These are phyloP conservation scores for Lithobates pipiens DNA, from an alignment of 2,797 vertebrate species.

Conservation along the genomic window DNA sequence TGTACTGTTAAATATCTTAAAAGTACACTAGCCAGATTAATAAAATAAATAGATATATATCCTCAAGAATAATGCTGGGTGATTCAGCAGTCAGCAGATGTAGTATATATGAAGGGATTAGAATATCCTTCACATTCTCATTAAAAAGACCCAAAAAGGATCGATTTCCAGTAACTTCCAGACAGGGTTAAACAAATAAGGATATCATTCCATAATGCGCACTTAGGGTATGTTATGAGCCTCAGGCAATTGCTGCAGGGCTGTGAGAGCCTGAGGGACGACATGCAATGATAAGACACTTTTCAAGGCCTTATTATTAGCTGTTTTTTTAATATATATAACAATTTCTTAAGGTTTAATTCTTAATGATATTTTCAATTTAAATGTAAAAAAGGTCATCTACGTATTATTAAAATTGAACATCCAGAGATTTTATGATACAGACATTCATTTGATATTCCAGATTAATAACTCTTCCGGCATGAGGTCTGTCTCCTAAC, in stretches of 20 bases:
- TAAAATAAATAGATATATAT: not conserved
- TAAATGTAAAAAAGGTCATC: slow-evolving; percentile 57
- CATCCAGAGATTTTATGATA: slow-evolving; percentile 39
- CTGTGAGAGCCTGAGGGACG: slow-evolving; percentile 66
- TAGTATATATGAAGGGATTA: not conserved
- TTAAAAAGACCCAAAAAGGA: not conserved
- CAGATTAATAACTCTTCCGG: slow-evolving; percentile 42
- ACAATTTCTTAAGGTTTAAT: slow-evolving; percentile 60
- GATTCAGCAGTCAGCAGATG: not conserved
- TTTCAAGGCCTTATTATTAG: slow-evolving; percentile 65
- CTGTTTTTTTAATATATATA: slow-evolving; percentile 67
- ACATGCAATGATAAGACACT: slow-evolving; percentile 66
- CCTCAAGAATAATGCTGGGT: not conserved
- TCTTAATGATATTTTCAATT: slow-evolving; percentile 62
- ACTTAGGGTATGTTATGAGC: slow-evolving; percentile 66
- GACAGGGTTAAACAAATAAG: slow-evolving; percentile 59
- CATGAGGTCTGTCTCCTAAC: not conserved
- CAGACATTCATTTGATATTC: slow-evolving; percentile 48
- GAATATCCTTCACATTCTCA: not conserved
- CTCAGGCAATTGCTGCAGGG: slow-evolving; percentile 65
- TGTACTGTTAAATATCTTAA: not conserved
- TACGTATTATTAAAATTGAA: slow-evolving; percentile 59
- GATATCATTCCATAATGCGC: slow-evolving; percentile 61
- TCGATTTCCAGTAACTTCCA: slow-evolving; percentile 18
- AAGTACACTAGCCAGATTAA: not conserved